Percentiles rank a stretch among this genome's conserved stretches.
phyloP scores from a whole-genome alignment of 1,140 invertebrate species.

The Anadara kagoshimensis region DNA sequence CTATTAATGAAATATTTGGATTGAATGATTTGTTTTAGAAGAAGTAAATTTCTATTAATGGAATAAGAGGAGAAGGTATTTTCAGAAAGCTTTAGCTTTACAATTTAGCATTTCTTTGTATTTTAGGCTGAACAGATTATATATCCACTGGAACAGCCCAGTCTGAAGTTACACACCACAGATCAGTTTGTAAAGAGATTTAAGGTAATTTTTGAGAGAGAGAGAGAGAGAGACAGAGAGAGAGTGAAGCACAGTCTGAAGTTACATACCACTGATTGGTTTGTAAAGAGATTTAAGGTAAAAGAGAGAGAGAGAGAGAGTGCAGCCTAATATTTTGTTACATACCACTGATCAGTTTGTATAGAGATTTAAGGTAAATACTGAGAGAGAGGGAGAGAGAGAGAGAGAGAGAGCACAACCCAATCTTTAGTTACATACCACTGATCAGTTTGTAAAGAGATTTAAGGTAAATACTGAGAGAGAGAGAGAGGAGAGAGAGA shows the following conservation, averaged over 20 bases:
- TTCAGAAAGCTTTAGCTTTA: neutral
- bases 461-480: conserved; percentile 77
- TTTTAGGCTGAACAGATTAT: conserved; percentile 81
- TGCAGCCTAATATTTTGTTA: no score
- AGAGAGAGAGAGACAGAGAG: neutral
- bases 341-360: no score
- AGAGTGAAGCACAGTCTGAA: no score
- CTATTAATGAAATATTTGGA: neutral
- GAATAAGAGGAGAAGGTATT: no score
- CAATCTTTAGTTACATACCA: conserved; percentile 73
- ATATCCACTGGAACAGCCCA: conserved; percentile 84
- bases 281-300: no score
- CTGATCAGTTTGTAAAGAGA: conserved; percentile 77
- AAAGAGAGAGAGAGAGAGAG: neutral
- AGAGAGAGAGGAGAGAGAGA: neutral
- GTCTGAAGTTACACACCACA: conserved; percentile 73
- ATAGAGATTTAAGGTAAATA: no score
- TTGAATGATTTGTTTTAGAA: no score
- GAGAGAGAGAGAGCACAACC: no score
- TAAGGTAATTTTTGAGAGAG: conserved; percentile 74
- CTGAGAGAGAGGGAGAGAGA: no score
- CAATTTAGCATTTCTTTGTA: conserved; percentile 12
- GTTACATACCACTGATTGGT: no score
- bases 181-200: conserved; percentile 78
- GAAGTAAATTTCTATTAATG: no score